These are phyloP conservation scores for Falco naumanni DNA, from an alignment of 2,797 vertebrate species.

Conservation along the genomic window DNA sequence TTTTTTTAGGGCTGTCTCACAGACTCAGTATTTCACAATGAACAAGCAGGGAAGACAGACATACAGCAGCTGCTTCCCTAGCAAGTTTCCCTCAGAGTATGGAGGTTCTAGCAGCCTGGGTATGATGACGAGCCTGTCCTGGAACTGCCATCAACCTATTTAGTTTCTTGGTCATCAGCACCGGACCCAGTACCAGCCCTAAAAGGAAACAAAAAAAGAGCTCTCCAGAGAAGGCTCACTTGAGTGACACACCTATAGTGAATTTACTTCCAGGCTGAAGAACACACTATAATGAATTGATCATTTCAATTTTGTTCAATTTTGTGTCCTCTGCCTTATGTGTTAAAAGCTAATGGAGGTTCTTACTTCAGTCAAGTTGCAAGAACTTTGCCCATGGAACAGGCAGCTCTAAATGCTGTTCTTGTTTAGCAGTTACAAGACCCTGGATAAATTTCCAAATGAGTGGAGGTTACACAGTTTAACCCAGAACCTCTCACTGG, in stretches of 20 bases:
- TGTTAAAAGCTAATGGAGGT: conserved; percentile 57
- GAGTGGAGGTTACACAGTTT: not conserved
- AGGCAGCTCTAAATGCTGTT: conserved; percentile 15
- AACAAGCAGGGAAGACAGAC: not conserved
- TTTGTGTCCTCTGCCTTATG: not conserved
- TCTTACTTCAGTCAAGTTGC: not conserved
- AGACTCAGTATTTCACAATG: not conserved
- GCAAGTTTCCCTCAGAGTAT: not conserved
- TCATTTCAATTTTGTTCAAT: not conserved
- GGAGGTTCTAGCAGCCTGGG: not conserved
- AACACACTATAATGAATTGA: not conserved
- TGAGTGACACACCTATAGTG: not conserved
- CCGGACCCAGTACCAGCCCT: not conserved
- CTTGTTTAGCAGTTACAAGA: conserved; percentile 7
- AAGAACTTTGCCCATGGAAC: not conserved
- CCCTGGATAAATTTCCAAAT: not conserved
- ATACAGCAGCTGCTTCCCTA: not conserved
- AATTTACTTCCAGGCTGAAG: not conserved
- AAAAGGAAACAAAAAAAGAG: not conserved
- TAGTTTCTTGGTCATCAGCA: not conserved
- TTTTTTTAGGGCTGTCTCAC: not conserved
- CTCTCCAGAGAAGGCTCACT: not conserved
- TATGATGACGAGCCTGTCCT: not conserved
- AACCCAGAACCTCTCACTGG: not conserved
- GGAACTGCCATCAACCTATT: not conserved